Evolutionary conservation across 2,888 invertebrate genomes (phyloP).

Genomic region (Lamproptera curius): DNA sequence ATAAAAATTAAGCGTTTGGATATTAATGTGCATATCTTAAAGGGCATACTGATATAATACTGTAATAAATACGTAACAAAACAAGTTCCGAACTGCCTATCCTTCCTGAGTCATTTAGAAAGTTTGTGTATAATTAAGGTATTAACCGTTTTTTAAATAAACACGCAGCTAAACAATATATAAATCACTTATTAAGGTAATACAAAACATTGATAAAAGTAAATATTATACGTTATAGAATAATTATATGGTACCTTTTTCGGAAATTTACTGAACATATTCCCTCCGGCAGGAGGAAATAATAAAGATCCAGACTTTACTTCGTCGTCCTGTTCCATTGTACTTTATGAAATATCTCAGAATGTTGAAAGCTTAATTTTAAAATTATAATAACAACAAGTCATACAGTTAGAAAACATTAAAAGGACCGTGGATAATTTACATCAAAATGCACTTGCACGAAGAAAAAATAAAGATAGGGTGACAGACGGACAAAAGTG

Average conservation of each 20-base stretch:
- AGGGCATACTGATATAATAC: too few relatives aligned
- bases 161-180: too few relatives aligned
- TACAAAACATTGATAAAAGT: neutral
- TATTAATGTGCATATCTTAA: too few relatives aligned
- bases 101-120: constrained; percentile 23
- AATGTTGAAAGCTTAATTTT: neutral
- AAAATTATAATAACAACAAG: constrained; percentile 27
- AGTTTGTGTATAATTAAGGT: too few relatives aligned
- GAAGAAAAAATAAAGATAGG: constrained; percentile 14
- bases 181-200: neutral
- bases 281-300: constrained; percentile 83
- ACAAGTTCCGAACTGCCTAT: constrained; percentile 18
- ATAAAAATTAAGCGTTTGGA: too few relatives aligned
- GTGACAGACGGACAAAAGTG: constrained; percentile 14
- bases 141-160: too few relatives aligned
- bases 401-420: constrained; percentile 24
- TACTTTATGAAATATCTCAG: constrained; percentile 10
- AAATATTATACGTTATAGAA: neutral
- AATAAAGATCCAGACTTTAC: constrained; percentile 86
- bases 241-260: constrained; percentile 77
- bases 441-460: constrained; percentile 15
- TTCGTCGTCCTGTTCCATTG: constrained; percentile 86
- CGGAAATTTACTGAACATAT: constrained; percentile 85
- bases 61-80: constrained; percentile 12
- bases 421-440: constrained; percentile 11